Conservation (phyloP, 2,113 vertebrate species). For the Heterochromis multidens region DNA sequence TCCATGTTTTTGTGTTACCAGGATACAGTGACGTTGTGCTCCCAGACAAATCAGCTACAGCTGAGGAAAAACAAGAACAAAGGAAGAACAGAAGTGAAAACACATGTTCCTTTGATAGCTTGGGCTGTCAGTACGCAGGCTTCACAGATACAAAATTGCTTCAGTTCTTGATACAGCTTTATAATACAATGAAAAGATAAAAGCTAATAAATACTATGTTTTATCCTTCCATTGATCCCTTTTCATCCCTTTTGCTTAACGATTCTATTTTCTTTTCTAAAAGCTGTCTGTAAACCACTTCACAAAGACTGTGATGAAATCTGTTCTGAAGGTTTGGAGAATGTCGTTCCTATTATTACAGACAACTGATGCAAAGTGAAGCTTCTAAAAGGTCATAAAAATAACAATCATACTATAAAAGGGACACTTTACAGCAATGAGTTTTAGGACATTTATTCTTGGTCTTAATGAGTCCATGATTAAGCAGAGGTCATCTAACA, state of each 20-base stretch:
- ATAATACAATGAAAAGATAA: neutral
- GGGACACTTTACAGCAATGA: neutral
- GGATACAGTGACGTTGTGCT: neutral
- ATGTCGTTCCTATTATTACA: neutral
- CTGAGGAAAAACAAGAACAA: neutral
- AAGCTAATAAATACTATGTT: neutral
- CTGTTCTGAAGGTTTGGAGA: neutral
- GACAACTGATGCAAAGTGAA: neutral
- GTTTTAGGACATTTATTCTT: neutral
- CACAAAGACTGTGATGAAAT: neutral
- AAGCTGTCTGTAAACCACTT: neutral
- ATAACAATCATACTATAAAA: neutral
- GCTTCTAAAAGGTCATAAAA: neutral
- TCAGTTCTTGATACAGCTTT: neutral
- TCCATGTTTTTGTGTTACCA: neutral
- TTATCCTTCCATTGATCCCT: neutral
- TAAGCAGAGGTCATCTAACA: neutral
- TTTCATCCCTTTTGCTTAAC: neutral
- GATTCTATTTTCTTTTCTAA: neutral
- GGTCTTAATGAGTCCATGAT: neutral
- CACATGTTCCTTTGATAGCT: neutral
- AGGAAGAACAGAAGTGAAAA: neutral
- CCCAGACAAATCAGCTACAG: neutral
- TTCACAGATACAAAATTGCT: neutral
- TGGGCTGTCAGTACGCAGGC: neutral